A percentile compares a stretch with the other conserved stretches of the same genome.
These are phyloP conservation scores for Orius laevigatus DNA, from an alignment of 1,140 invertebrate species.

Conservation along the genomic window DNA sequence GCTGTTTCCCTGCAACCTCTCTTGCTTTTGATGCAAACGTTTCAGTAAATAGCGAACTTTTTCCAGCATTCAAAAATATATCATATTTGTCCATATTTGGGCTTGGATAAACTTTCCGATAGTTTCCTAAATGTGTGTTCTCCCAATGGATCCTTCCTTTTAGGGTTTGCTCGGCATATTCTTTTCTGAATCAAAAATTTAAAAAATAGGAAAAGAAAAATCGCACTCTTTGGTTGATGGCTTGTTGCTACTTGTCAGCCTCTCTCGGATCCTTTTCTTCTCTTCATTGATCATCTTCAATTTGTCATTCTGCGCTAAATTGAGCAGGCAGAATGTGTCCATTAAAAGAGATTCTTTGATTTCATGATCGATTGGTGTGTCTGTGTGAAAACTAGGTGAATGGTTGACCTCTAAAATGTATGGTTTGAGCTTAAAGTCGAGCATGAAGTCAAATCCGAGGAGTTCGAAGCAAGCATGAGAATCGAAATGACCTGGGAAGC, in stretches of 20 bases:
- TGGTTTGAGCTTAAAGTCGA: constrained; percentile 72
- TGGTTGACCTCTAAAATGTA: constrained; percentile 76
- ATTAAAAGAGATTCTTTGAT: constrained; percentile 66
- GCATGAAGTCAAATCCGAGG: constrained; percentile 70
- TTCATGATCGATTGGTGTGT: constrained; percentile 62
- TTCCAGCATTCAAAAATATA: constrained; percentile 36
- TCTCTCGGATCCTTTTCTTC: constrained; percentile 27
- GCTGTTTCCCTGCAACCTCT: not conserved
- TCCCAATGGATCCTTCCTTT: constrained; percentile 49
- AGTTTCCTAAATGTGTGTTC: constrained; percentile 57
- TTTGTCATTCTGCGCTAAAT: constrained; percentile 63
- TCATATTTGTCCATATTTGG: constrained; percentile 39
- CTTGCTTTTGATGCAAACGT: not conserved
- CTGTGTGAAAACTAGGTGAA: constrained; percentile 79
- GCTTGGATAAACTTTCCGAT: constrained; percentile 38
- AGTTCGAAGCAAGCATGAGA: constrained; percentile 80
- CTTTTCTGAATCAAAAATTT: too few relatives aligned
- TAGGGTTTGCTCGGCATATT: not conserved
- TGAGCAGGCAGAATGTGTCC: constrained; percentile 69
- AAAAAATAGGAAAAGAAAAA: too few relatives aligned
- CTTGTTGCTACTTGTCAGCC: constrained; percentile 22
- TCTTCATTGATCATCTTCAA: constrained; percentile 54
- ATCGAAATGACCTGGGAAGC: constrained; percentile 68
- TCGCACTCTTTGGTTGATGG: not conserved
- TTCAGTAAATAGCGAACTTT: not conserved